phyloP scores from a whole-genome alignment of 1,140 invertebrate species.

The Lucilia cuprina region DNA sequence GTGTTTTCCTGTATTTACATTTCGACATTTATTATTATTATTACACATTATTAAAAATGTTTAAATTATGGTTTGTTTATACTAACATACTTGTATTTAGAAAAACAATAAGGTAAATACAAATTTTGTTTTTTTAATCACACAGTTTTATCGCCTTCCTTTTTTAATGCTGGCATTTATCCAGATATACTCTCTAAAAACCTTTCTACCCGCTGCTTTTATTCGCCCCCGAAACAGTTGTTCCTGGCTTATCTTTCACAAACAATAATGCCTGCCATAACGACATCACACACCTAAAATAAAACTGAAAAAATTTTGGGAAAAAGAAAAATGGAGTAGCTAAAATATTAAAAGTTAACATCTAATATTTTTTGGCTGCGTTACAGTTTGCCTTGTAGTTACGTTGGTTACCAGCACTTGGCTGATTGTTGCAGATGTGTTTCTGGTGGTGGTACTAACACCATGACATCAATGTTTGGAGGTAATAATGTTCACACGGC shows the following conservation, averaged over 20 bases:
- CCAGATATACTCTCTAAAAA: background rate
- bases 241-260: background rate
- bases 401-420: background rate
- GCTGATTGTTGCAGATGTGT: conserved; percentile 1
- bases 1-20: no score
- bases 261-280: conserved; percentile 17
- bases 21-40: no score
- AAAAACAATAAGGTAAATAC: background rate
- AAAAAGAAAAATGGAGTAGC: background rate
- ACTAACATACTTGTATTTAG: no score
- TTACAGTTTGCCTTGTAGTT: conserved; percentile 16
- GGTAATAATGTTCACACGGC: no score
- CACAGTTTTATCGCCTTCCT: background rate
- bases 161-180: background rate
- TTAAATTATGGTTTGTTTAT: no score
- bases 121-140: background rate
- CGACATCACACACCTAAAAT: background rate
- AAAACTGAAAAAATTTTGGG: background rate
- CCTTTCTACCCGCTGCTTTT: background rate
- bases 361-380: background rate
- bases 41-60: no score
- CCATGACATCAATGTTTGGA: background rate
- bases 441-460: background rate
- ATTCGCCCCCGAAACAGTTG: background rate
- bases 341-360: background rate